phyloP scores from a whole-genome alignment of 37 sponge, comb jelly and placozoan genomes.

The Lycopodina hypogea region DNA sequence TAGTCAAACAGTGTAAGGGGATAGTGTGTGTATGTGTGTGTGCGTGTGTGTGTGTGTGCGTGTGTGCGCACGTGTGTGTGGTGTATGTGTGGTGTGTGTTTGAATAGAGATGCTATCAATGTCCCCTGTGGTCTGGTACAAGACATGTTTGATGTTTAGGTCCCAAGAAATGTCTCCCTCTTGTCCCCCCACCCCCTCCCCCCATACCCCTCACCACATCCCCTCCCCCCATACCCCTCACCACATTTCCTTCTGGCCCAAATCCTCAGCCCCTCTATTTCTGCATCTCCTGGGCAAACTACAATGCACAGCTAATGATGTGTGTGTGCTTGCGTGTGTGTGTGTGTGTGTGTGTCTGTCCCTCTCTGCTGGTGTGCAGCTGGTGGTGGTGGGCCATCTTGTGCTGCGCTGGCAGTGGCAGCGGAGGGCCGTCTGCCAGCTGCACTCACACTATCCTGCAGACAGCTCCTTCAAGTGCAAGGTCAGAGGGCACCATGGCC shows the following conservation, averaged over 20 bases:
- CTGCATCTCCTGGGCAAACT: neutral
- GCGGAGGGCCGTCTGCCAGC: slow-evolving; percentile 1
- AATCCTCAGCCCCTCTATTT: neutral
- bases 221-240: neutral
- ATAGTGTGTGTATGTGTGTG: too few relatives aligned
- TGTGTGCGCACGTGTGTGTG: neutral
- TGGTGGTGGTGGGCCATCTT: slow-evolving; percentile 27
- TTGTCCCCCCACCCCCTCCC: neutral
- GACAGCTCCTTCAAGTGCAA: slow-evolving; percentile 58
- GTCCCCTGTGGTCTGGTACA: neutral
- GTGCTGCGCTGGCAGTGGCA: slow-evolving; percentile 47
- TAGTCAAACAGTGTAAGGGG: too few relatives aligned
- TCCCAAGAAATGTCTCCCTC: neutral
- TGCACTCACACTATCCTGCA: slow-evolving; percentile 21
- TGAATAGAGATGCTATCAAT: neutral
- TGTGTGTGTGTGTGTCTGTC: neutral
- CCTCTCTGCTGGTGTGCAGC: slow-evolving; percentile 4
- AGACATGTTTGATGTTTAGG: too few relatives aligned
- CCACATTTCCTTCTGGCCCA: neutral
- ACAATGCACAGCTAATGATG: neutral
- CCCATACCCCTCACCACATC: neutral
- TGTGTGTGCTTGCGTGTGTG: neutral
- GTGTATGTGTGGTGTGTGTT: too few relatives aligned
- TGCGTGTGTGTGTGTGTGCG: too few relatives aligned
- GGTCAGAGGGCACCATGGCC: neutral